These are phyloP conservation scores for Dendronephthya gigantea DNA, from an alignment of 64 coral and sea anemone genomes.

Conservation along the genomic window DNA sequence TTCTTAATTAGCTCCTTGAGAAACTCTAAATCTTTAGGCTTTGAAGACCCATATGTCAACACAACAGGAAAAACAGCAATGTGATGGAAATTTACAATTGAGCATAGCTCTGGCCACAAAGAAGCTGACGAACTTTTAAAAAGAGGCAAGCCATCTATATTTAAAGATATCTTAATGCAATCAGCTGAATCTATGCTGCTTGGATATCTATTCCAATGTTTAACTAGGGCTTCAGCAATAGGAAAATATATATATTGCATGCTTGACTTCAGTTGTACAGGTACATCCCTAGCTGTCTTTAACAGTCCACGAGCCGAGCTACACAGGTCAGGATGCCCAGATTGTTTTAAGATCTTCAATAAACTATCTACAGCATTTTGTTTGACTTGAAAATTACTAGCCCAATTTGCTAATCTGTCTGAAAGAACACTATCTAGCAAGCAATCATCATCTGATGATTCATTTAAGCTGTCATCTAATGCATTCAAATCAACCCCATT, in stretches of 20 bases:
- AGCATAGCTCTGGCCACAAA: neutral
- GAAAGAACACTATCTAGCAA: neutral
- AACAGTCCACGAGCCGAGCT: neutral
- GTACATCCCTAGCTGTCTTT: neutral
- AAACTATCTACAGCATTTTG: neutral
- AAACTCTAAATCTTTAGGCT: slow-evolving; percentile 5
- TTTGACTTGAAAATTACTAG: neutral
- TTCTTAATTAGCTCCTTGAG: neutral
- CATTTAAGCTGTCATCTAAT: neutral
- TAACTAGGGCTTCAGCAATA: neutral
- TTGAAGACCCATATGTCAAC: neutral
- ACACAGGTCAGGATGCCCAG: neutral
- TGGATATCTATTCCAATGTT: neutral
- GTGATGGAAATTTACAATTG: neutral
- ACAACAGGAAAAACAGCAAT: neutral
- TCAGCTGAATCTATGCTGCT: neutral
- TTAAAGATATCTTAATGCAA: neutral
- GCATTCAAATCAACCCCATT: neutral
- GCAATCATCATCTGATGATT: neutral
- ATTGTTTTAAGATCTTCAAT: neutral
- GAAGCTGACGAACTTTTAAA: neutral
- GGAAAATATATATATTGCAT: slow-evolving; percentile 9
- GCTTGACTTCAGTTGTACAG: neutral
- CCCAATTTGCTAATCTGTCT: neutral
- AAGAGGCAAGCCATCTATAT: neutral